phyloP scores from a whole-genome alignment of 2,888 invertebrate species.

The Meloe dianella region DNA sequence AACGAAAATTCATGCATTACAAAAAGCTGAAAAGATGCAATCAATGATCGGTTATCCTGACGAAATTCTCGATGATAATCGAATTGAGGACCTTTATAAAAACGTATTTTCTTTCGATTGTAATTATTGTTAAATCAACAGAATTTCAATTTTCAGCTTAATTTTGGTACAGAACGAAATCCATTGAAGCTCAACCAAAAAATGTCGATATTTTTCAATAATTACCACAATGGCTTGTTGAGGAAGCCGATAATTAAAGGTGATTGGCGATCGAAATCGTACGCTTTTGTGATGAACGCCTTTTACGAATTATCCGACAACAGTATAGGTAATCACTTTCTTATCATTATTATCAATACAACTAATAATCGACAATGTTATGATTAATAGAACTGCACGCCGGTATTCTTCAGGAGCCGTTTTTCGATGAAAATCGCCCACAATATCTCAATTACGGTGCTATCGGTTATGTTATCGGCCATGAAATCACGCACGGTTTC shows the following conservation, averaged over 20 bases:
- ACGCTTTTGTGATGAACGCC: not conserved
- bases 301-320: not conserved
- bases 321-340: not conserved
- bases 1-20: conserved; percentile 37
- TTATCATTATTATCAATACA: not conserved
- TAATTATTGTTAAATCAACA: not conserved
- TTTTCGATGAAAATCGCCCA: conserved; percentile 82
- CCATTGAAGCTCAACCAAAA: not conserved
- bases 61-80: conserved; percentile 22
- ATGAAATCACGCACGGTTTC: conserved; percentile 91
- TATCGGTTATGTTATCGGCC: conserved; percentile 90
- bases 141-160: not conserved
- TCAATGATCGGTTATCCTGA: conserved; percentile 28
- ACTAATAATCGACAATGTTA: too few species aligned
- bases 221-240: not conserved
- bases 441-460: conserved; percentile 92
- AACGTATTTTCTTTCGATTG: not conserved
- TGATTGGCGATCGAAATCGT: not conserved
- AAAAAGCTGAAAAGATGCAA: conserved; percentile 38
- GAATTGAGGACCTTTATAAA: conserved; percentile 24
- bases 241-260: not conserved
- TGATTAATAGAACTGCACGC: conserved; percentile 66
- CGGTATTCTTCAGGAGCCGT: conserved; percentile 84
- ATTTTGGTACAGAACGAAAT: not conserved
- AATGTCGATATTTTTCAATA: not conserved